Percentiles rank a stretch among this genome's conserved stretches.
These are phyloP conservation scores for Manduca sexta DNA, from an alignment of 1,140 invertebrate species.

Conservation along the genomic window DNA sequence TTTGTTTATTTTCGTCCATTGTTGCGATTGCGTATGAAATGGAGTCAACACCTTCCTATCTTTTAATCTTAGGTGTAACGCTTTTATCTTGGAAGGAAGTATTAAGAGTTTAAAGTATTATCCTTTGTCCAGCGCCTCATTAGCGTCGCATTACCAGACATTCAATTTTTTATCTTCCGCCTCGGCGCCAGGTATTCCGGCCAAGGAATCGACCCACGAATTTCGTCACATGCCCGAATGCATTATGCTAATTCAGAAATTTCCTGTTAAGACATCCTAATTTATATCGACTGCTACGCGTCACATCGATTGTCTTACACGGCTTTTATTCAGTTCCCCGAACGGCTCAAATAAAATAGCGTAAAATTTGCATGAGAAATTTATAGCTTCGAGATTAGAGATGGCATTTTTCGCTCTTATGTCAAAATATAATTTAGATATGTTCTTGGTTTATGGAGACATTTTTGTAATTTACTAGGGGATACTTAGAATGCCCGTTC, in stretches of 20 bases:
- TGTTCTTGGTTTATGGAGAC: conserved; percentile 43
- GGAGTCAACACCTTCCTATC: conserved; percentile 6
- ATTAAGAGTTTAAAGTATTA: conserved; percentile 15
- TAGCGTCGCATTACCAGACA: conserved; percentile 12
- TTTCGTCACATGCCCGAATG: conserved; percentile 39
- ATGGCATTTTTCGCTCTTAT: conserved; percentile 41
- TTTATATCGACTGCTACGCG: conserved; percentile 15
- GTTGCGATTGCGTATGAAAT: neutral
- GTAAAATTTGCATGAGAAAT: conserved; percentile 45
- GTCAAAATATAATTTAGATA: conserved; percentile 60
- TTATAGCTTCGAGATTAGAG: conserved; percentile 29
- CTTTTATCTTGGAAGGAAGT: conserved; percentile 29
- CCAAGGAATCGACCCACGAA: conserved; percentile 34
- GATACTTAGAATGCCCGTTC: conserved; percentile 41
- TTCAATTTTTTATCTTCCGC: conserved; percentile 4
- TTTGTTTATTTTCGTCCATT: too few species aligned
- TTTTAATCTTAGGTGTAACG: conserved; percentile 22
- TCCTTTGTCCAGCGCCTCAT: conserved; percentile 15
- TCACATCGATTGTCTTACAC: conserved; percentile 43
- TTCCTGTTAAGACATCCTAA: conserved; percentile 40
- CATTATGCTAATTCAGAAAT: conserved; percentile 56
- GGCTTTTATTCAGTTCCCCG: conserved; percentile 30
- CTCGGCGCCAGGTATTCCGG: conserved; percentile 16
- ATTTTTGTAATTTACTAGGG: conserved; percentile 40
- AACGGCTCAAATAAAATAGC: conserved; percentile 22